Evolutionary conservation across 2,113 vertebrate species (phyloP).

Genomic region (Ptychochromis oligacanthus): DNA sequence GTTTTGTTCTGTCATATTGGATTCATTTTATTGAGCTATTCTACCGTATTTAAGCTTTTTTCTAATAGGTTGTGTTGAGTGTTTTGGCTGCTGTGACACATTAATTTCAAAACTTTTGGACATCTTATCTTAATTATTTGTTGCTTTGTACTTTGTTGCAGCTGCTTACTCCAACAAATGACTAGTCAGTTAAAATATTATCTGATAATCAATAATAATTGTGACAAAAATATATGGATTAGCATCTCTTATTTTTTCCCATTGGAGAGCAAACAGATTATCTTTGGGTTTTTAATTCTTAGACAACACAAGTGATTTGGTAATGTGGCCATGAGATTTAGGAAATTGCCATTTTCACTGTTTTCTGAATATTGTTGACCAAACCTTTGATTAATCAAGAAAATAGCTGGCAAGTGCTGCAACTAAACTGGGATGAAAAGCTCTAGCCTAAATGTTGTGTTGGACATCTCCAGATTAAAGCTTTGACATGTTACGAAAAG

Average conservation of each 20-base stretch:
- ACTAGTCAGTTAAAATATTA: background rate
- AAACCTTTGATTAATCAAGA: too few relatives aligned
- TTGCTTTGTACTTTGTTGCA: background rate
- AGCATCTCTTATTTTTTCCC: background rate
- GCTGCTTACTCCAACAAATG: background rate
- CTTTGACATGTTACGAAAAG: accelerated
- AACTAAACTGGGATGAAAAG: too few relatives aligned
- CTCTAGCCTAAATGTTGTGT: too few relatives aligned
- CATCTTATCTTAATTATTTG: background rate
- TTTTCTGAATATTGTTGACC: too few relatives aligned
- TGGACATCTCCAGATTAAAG: background rate
- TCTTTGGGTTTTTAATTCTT: too few relatives aligned
- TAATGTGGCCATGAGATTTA: too few relatives aligned
- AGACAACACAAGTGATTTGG: too few relatives aligned
- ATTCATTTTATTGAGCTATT: background rate
- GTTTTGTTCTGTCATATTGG: accelerated
- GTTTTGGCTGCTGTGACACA: background rate
- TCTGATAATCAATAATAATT: background rate
- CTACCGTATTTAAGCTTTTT: accelerated
- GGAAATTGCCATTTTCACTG: too few relatives aligned
- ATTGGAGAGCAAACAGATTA: too few relatives aligned
- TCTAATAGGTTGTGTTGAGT: accelerated
- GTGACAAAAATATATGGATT: accelerated
- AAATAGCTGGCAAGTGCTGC: too few relatives aligned
- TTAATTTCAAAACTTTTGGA: background rate